Conservation (phyloP, 2,113 vertebrate genomes). For the Canis aureus region DNA sequence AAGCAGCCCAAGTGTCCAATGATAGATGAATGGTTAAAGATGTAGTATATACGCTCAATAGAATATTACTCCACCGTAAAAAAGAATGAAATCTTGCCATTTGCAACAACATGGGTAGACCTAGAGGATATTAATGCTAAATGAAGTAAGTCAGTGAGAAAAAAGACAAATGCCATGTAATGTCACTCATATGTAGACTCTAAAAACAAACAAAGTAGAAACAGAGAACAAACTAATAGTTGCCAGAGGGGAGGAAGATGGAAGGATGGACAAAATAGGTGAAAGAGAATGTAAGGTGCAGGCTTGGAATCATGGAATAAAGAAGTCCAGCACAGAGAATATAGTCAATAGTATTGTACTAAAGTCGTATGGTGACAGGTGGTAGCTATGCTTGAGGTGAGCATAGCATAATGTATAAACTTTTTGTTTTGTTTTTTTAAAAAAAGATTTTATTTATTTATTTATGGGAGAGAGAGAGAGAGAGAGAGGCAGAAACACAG, state of each 20-base stretch:
- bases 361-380: background rate
- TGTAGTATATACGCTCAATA: no score
- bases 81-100: background rate
- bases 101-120: background rate
- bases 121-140: background rate
- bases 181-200: background rate
- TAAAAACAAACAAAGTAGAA: background rate
- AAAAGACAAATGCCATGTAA: background rate
- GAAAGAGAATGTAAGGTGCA: background rate
- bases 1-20: background rate
- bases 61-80: no score
- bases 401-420: background rate
- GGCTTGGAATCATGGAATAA: background rate
- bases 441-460: no score
- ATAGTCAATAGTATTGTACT: background rate
- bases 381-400: background rate
- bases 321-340: background rate
- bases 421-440: background rate
- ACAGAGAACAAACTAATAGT: background rate
- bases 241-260: background rate
- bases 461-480: no score
- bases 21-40: background rate
- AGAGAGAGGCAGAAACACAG: no score
- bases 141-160: background rate
- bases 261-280: background rate